phyloP scores from a whole-genome alignment of 2,113 vertebrate genomes.

The pig (Sus scrofa) region T2T-Sscrofa CM000812.6:106114501-106115000 shows the following conservation, averaged over 20 bases:
- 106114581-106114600: background rate
- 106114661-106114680: background rate
- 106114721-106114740: background rate
- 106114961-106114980: background rate
- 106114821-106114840: background rate
- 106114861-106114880: slow-evolving; percentile 2
- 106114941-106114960: background rate
- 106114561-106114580: background rate
- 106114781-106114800: background rate
- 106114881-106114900: slow-evolving; percentile 9
- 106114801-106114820: background rate
- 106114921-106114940: slow-evolving; percentile 7
- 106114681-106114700: background rate
- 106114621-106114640: background rate
- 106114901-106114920: slow-evolving; percentile 14
- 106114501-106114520: background rate
- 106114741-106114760: background rate
- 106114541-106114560: background rate
- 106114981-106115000: background rate
- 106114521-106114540: background rate
- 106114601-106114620: background rate
- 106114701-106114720: background rate
- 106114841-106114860: slow-evolving; percentile 20
- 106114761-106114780: background rate
- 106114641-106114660: background rate